Evolutionary conservation across 92 coral and sea anemone species (phyloP), one percentile per base, ranked within the genome.

Genomic region (Diadumene lineata): DNA sequence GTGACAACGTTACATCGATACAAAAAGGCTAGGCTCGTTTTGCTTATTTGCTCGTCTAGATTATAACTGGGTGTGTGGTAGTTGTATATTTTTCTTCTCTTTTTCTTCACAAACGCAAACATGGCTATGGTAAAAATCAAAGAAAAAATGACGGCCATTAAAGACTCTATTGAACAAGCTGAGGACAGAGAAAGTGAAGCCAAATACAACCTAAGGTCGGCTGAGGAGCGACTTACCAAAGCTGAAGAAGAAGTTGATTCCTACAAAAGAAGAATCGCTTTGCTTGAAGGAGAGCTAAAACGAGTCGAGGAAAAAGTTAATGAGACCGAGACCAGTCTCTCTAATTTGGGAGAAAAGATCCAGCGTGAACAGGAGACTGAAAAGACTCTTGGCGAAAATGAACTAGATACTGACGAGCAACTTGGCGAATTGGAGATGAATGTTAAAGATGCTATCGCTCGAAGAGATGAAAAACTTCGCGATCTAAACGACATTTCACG

Each of bases 131-230:
- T 3, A 25, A 81, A 70, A 56, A 75, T 91, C 11, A 82, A 76
- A 28, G 87, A 85, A 33, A 88, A 89, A 68, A 61, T 91, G 50
- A 72, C 32, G 43, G 89, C 89, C 34, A 56, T 78, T 55, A 91
- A 82, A 69, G 91, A 85, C 32, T 62, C 65, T 71, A 78, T 89
- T 29, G 97, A 91, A 48, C 81, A 57, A 44, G 97, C 97, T 11
- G 80, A 60, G 2, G 93, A 91, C 23, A 73, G 97, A 77, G 80
- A 82, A 68, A 28, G 27, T 31, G 88, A 88, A 1, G 97, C 97
- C 33, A 74, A 60, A 24, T 8, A 34, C 50, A 18, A 67, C 23
- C 70, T 78, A 34, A 61, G 38, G 55, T 38, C 38, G 6, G 31
- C 81, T 55, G 51, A 64, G 0, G 76, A 66, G 19, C 74, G 84